Conservation (phyloP, 2,113 vertebrate genomes). For the Zingel zingel region DNA sequence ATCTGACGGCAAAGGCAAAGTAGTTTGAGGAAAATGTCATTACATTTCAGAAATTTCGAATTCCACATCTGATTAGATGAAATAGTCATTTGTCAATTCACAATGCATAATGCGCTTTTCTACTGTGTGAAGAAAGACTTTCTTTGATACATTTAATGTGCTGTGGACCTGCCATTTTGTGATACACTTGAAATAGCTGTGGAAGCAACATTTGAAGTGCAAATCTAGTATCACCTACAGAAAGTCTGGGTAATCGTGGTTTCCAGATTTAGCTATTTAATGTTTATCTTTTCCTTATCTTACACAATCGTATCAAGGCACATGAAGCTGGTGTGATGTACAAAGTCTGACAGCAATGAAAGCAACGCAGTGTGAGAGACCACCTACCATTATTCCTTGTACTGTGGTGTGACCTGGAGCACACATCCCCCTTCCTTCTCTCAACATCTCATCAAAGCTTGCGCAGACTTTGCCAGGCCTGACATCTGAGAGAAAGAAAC, state of each 20-base stretch:
- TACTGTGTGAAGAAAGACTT: constrained; percentile 46
- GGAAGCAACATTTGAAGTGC: constrained; percentile 67
- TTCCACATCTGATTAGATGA: constrained; percentile 69
- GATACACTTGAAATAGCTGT: constrained; percentile 57
- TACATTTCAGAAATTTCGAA: constrained; percentile 68
- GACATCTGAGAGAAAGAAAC: constrained; percentile 65
- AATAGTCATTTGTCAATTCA: constrained; percentile 71
- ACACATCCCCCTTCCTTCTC: constrained; percentile 42
- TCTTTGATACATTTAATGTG: constrained; percentile 69
- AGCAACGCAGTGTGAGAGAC: constrained; percentile 27
- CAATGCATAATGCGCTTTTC: constrained; percentile 46
- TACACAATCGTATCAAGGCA: constrained; percentile 29
- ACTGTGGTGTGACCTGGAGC: constrained; percentile 65
- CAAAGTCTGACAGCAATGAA: constrained; percentile 59
- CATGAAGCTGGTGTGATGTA: constrained; percentile 30
- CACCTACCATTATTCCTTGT: constrained; percentile 47
- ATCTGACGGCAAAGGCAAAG: constrained; percentile 67
- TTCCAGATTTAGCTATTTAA: constrained; percentile 64
- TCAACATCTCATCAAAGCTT: constrained; percentile 75
- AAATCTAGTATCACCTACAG: constrained; percentile 57
- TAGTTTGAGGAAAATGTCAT: constrained; percentile 75
- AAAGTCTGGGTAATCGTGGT: constrained; percentile 54
- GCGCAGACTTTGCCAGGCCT: constrained; percentile 60
- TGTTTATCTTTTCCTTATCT: constrained; percentile 60
- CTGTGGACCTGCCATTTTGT: constrained; percentile 63